A percentile compares a stretch with the other conserved stretches of the same genome.
Conservation (phyloP, 2,888 invertebrate genomes). For the Dryococelus australis region DNA sequence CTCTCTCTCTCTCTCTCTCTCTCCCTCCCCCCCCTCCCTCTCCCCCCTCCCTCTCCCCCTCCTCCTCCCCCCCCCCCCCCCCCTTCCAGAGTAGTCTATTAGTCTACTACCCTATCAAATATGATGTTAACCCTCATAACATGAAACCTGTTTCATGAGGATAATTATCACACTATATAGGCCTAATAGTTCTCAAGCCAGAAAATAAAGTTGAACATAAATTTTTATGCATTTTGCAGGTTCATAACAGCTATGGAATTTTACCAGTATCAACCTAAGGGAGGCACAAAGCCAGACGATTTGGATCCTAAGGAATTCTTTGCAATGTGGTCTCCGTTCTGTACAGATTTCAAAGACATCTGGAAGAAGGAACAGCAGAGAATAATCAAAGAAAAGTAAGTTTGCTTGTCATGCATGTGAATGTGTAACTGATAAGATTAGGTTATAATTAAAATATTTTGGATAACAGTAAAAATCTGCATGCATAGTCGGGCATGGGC, state of each 20-base stretch:
- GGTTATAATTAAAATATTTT: neutral
- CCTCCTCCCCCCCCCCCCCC: too few species aligned
- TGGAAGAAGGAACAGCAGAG: constrained; percentile 92
- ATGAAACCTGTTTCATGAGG: neutral
- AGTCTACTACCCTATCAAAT: neutral
- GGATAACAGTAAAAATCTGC: neutral
- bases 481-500: neutral
- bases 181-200: neutral
- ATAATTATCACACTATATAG: too few species aligned
- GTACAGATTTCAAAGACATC: constrained; percentile 92
- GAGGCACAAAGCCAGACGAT: constrained; percentile 68
- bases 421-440: neutral
- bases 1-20: too few species aligned
- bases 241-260: constrained; percentile 83
- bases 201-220: neutral
- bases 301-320: constrained; percentile 90
- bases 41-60: too few species aligned
- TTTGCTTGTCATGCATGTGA: constrained; percentile 41
- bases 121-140: neutral
- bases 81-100: too few species aligned
- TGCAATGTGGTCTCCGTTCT: constrained; percentile 87
- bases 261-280: constrained; percentile 86
- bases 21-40: too few species aligned
- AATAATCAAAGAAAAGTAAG: constrained; percentile 83
- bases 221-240: constrained; percentile 51